Base-by-base conservation (phyloP, 1,140 invertebrate species). In the Drepana arcuata region DNA sequence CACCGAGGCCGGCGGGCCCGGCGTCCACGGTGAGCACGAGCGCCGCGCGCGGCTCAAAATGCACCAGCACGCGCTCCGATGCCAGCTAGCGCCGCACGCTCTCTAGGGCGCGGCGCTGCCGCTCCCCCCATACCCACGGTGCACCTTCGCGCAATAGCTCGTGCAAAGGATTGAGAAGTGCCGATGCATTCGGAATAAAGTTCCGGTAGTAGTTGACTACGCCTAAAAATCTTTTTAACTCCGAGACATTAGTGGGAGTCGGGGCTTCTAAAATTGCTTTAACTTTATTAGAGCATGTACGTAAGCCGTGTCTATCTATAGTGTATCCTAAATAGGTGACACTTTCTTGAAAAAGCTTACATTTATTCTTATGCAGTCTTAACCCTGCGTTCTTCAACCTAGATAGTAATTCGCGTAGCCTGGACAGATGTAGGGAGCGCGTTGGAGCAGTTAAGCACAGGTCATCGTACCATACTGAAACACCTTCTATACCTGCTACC, bases 401-500 rank as follows among this genome's bases (percentile, higher is more conserved):
- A 21, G 4, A 4, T 5, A 21, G 9, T 21, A 21, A 4, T 9
- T 21, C 18, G 18, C 18, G 18, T 5, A 21, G 18, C 9, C 18
- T 21, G 9, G 18, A 4, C 18, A 21, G 4, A 9, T 21, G 18
- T 9, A 21, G 18, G 4, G 4, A 4, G 18, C 9, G 4, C 18
- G 18, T 21, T 4, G 38, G 30, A 5, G 27, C 38, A 2, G 38
- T 34, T 9, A 34, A 14, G 16, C 37, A 40, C 7, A 40, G 14
- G 29, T 40, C 37, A 18, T 40, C 37, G 10, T 32, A 15, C 11
- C 16, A 40, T n/a, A 39, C 11, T 13, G 15, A n/a, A 3, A 30
- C 28, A 6, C 28, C 28, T 2, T 30, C 28, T n/a, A 14, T 13
- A 4, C 14, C 14, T 2, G 13, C 11, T 15, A 30, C 11, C 10